Evolutionary conservation across 2,797 vertebrate species (phyloP), one percentile per base, ranked within the genome.

Genomic region (Sebastiscus albofasciatus): DNA sequence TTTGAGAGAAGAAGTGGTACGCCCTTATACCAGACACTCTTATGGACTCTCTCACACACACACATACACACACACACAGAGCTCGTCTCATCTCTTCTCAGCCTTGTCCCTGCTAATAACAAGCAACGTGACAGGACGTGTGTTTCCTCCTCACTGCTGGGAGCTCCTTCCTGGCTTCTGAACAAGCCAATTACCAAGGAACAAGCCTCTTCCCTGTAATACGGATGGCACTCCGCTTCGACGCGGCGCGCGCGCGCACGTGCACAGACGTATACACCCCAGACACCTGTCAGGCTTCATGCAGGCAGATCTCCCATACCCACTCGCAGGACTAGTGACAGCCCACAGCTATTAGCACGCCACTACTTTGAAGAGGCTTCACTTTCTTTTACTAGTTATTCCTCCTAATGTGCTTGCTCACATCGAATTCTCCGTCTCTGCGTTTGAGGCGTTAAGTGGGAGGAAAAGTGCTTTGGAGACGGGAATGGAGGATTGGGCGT

Each of bases 101-200:
- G 92, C 91, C 90, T 92, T 93, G 94, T 94, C 92, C 91, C 89
- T 79, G 87, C 92, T 96, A 94, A 96, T 94, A 94, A 95, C 91
- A 93, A 94, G 93, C 94, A 93, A 90, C 90, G 93, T 94, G 93
- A 93, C 92, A 93, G 94, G 93, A 91, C 89, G 90, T 85, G 90
- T 94, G 93, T 95, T 94, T 95, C 92, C 91, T 91, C 90, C 92
- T 91, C 92, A 89, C 93, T 93, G 93, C 92, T 94, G 93, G 93
- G 93, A 96, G 92, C 91, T 94, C 87, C 91, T 91, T 90, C 91
- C 91, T 94, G 93, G 92, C 92, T 93, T 94, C 94, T 93, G 93
- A 95, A 96, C 94, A 95, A 95, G 90, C 95, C 95, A 96, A 96
- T 96, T 96, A 96, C 93, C 90, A 93, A 86, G 83, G 93, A 95